These are phyloP conservation scores for Romanogobio albipinnatus DNA, from an alignment of 2,113 vertebrate species.

Conservation along the genomic window DNA sequence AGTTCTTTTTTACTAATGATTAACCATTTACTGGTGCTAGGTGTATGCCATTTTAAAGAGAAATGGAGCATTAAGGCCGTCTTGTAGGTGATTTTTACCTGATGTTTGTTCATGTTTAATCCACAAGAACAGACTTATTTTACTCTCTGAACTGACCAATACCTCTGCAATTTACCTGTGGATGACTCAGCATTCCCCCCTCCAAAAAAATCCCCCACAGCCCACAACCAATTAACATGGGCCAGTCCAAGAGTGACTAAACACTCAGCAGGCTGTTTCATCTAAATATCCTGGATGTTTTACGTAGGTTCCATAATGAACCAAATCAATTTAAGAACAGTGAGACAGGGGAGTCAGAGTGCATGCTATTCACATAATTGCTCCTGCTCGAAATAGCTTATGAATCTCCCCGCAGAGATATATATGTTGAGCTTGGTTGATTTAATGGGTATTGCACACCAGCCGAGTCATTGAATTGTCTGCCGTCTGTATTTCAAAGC, in stretches of 20 bases:
- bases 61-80: constrained; percentile 1
- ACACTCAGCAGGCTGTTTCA: constrained; percentile 9
- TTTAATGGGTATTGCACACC: constrained; percentile 21
- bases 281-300: constrained; percentile 27
- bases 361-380: constrained; percentile 37
- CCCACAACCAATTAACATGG: neutral
- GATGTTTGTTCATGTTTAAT: neutral
- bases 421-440: constrained; percentile 33
- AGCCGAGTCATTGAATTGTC: constrained; percentile 27
- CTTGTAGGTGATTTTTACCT: neutral
- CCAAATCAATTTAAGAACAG: constrained; percentile 38
- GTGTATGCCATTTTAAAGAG: neutral
- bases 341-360: constrained; percentile 29
- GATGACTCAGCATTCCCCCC: constrained; percentile 5
- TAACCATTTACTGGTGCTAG: constrained; percentile 10
- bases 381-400: constrained; percentile 26
- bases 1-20: constrained; percentile 11
- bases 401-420: constrained; percentile 29
- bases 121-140: neutral
- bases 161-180: neutral
- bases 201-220: neutral
- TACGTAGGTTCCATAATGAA: constrained; percentile 20
- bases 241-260: constrained; percentile 19
- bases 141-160: neutral
- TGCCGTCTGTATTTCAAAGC: constrained; percentile 21